A percentile compares a stretch with the other conserved stretches of the same genome.
Conservation (phyloP, 2,797 vertebrate genomes). For the Rallus crepitans region DNA sequence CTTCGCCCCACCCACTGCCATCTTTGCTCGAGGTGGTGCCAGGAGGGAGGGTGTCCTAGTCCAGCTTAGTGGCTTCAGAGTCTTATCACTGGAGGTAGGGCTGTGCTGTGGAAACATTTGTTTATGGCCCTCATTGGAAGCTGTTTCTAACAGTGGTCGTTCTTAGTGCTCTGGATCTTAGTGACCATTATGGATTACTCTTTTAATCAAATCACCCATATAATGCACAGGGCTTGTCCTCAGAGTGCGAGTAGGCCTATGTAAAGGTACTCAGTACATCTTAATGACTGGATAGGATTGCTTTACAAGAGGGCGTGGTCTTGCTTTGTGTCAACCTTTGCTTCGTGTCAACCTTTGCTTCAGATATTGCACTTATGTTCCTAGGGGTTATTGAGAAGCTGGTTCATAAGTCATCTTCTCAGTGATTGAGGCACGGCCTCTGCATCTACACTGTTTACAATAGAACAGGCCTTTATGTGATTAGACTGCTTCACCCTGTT, state of each 20-base stretch:
- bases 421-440: not conserved
- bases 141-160: not conserved
- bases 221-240: not conserved
- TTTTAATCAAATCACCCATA: not conserved
- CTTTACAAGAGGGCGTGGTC: constrained; percentile 47
- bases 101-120: fast-evolving
- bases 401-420: not conserved
- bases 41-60: not conserved
- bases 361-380: not conserved
- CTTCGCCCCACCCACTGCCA: not conserved
- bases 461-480: not conserved
- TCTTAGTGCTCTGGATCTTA: not conserved
- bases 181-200: not conserved
- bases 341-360: constrained; percentile 5
- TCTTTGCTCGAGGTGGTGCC: not conserved
- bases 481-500: not conserved
- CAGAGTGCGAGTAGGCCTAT: not conserved
- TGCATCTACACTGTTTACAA: not conserved
- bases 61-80: not conserved
- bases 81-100: fast-evolving
- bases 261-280: not conserved
- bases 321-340: constrained; percentile 10
- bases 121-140: not conserved
- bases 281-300: not conserved
- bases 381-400: not conserved